Evolutionary conservation across 2,113 vertebrate genomes (phyloP).

Genomic region (Lepisosteus osseus): DNA sequence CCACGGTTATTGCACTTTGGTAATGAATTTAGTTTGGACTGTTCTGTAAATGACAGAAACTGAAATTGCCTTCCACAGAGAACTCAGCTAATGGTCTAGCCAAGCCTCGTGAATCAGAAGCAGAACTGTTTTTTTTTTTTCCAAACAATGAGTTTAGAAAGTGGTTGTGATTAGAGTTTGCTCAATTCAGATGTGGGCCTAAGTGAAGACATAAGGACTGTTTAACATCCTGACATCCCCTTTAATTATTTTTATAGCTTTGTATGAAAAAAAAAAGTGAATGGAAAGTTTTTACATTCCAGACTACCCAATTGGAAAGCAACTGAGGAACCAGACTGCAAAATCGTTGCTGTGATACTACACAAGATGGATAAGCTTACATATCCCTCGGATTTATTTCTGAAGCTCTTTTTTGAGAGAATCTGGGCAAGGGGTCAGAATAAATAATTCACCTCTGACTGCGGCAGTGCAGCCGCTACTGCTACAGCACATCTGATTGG

Average conservation of each 20-base stretch:
- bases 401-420: constrained; percentile 41
- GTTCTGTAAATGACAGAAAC: no score
- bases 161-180: no score
- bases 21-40: no score
- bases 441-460: constrained; percentile 62
- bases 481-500: no score
- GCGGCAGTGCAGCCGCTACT: constrained; percentile 42
- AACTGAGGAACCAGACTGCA: constrained; percentile 16
- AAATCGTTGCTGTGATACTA: constrained; percentile 19
- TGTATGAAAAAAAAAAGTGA: constrained; percentile 51
- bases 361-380: constrained; percentile 48
- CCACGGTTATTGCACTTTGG: no score
- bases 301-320: constrained; percentile 39
- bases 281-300: constrained; percentile 65
- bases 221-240: constrained; percentile 44
- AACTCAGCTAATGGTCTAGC: no score
- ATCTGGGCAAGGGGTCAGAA: constrained; percentile 35
- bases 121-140: no score
- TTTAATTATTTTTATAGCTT: constrained; percentile 61
- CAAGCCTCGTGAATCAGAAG: no score
- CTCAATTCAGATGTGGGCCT: not conserved
- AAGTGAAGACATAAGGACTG: constrained; percentile 23
- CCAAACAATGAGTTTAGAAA: no score
- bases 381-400: constrained; percentile 42
- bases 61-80: no score